These are phyloP conservation scores for Rhyzopertha dominica DNA, from an alignment of 1,140 invertebrate genomes.

Conservation along the genomic window DNA sequence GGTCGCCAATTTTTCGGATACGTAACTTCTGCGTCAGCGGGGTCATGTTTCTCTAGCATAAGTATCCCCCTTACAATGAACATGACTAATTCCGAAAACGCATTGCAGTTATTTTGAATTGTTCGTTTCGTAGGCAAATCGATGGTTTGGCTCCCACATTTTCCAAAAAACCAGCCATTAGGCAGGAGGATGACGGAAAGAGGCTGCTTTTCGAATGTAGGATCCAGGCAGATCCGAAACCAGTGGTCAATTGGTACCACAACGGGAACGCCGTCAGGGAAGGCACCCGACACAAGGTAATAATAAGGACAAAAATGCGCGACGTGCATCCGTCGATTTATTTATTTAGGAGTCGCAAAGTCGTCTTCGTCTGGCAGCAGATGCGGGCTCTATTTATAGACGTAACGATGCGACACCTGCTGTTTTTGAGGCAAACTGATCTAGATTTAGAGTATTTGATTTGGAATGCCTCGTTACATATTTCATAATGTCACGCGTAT, in stretches of 20 bases:
- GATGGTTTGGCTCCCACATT: constrained; percentile 97
- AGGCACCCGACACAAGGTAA: constrained; percentile 77
- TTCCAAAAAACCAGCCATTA: constrained; percentile 92
- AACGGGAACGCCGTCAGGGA: constrained; percentile 73
- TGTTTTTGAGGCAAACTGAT: constrained; percentile 16
- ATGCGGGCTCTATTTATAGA: constrained; percentile 19
- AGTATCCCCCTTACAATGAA: no score
- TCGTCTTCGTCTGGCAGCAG: constrained; percentile 19
- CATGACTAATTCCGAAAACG: no score
- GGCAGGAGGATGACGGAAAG: constrained; percentile 95
- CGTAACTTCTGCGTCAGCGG: constrained; percentile 33
- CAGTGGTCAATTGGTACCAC: constrained; percentile 88
- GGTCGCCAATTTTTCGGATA: constrained; percentile 20
- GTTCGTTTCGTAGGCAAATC: constrained; percentile 71
- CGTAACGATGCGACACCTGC: constrained; percentile 20
- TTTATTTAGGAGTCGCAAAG: constrained; percentile 9
- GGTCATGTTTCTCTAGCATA: constrained; percentile 38
- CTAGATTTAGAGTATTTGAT: constrained; percentile 8
- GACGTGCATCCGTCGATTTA: no score
- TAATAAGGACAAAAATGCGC: no score
- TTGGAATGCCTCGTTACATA: constrained; percentile 6
- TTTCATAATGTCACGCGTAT: constrained; percentile 4
- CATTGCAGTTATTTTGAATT: neutral
- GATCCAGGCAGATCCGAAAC: constrained; percentile 89
- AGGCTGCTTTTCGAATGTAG: constrained; percentile 92